Conservation (phyloP, 2,888 invertebrate species). For the Catocala fraxini region DNA sequence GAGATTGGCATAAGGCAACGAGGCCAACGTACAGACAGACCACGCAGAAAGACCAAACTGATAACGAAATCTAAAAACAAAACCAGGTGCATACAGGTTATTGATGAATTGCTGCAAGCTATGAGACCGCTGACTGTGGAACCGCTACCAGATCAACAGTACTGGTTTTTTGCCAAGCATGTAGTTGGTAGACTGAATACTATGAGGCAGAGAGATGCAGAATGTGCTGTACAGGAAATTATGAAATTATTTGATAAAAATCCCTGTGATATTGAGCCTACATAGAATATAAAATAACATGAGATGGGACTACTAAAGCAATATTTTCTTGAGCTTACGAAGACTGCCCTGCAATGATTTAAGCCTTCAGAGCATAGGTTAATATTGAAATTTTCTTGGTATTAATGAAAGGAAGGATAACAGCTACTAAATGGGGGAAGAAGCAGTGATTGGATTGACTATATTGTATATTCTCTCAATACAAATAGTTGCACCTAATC, state of each 20-base stretch:
- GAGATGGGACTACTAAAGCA: too few species aligned
- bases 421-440: too few species aligned
- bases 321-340: too few species aligned
- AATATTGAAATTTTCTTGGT: too few species aligned
- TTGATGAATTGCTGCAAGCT: conserved; percentile 70
- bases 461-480: too few species aligned
- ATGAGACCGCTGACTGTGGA: conserved; percentile 67
- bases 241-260: conserved; percentile 57
- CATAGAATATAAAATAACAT: conserved; percentile 9
- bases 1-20: conserved; percentile 64
- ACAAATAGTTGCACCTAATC: too few species aligned
- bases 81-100: conserved; percentile 64
- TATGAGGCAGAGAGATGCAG: conserved; percentile 71
- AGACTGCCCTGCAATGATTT: too few species aligned
- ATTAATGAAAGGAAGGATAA: too few species aligned
- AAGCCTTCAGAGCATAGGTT: too few species aligned
- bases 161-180: conserved; percentile 78
- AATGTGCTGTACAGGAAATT: conserved; percentile 68
- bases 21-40: conserved; percentile 69
- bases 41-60: conserved; percentile 54
- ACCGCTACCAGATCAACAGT: conserved; percentile 50
- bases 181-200: conserved; percentile 70
- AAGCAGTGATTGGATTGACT: too few species aligned
- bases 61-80: conserved; percentile 42
- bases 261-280: conserved; percentile 16